These are phyloP conservation scores for Temnopleurus reevesii DNA, from an alignment of 53 echinoderm and acorn worm genomes.

Conservation along the genomic window DNA sequence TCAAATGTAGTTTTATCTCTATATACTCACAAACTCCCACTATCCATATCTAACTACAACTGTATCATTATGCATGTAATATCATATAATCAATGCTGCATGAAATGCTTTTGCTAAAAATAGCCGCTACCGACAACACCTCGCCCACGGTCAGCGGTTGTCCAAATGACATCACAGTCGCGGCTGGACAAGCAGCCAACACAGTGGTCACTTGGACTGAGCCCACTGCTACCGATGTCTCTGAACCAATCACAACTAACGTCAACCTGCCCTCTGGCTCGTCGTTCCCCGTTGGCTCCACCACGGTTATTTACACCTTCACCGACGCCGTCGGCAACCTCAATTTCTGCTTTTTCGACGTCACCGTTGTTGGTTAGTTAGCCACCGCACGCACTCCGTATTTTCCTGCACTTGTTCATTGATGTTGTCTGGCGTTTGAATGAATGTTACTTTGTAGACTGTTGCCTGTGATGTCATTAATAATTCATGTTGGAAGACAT, in stretches of 20 bases:
- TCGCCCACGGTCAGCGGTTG: constrained; percentile 33
- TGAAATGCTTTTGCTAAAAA: not conserved
- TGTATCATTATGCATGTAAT: too few relatives aligned
- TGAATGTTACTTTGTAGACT: too few relatives aligned
- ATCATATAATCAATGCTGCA: too few relatives aligned
- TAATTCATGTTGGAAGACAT: too few relatives aligned
- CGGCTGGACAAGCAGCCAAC: constrained; percentile 6
- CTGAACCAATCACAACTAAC: constrained; percentile 38
- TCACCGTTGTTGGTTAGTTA: constrained; percentile 49
- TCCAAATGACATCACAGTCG: not conserved
- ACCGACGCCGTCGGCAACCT: constrained; percentile 55
- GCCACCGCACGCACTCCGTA: not conserved
- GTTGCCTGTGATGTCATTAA: too few relatives aligned
- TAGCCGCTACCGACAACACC: not conserved
- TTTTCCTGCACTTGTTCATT: not conserved
- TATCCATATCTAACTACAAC: too few relatives aligned
- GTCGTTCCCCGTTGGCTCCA: constrained; percentile 55
- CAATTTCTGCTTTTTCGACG: constrained; percentile 63
- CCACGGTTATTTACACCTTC: constrained; percentile 59
- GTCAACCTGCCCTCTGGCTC: constrained; percentile 44
- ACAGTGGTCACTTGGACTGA: constrained; percentile 24
- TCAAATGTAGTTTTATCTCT: too few relatives aligned
- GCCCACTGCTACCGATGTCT: constrained; percentile 58
- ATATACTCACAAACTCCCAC: too few relatives aligned
- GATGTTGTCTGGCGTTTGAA: not conserved